A percentile compares a stretch with the other conserved stretches of the same genome.
Evolutionary conservation across 2,797 vertebrate genomes (phyloP).

Genomic region (Acanthornis magna): DNA sequence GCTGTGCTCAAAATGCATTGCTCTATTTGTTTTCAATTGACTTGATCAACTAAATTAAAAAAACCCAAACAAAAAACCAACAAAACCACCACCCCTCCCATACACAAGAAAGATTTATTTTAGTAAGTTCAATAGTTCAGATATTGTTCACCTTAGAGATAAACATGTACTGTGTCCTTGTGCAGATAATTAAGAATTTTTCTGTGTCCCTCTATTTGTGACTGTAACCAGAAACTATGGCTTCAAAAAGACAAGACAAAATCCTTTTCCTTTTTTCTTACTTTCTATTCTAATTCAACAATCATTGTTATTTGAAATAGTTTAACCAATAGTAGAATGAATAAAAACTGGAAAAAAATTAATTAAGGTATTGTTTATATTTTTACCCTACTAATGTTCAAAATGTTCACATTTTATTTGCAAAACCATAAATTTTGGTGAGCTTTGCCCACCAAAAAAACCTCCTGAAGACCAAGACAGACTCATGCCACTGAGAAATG

Average conservation of each 20-base stretch:
- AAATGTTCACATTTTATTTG: background rate
- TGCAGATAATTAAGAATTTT: background rate
- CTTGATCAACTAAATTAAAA: background rate
- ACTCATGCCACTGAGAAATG: background rate
- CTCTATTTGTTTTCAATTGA: background rate
- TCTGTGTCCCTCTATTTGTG: background rate
- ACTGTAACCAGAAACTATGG: background rate
- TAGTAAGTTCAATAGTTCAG: background rate
- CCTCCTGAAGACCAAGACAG: background rate
- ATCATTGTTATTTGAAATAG: background rate
- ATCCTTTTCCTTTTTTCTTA: background rate
- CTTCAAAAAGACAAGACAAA: background rate
- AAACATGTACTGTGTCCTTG: background rate
- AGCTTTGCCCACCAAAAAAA: background rate
- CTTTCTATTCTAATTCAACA: background rate
- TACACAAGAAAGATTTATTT: background rate
- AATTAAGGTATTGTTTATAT: background rate
- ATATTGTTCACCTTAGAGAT: background rate
- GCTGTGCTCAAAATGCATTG: background rate
- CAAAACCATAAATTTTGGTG: background rate
- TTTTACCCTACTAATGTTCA: background rate
- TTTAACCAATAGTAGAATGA: background rate
- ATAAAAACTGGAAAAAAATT: background rate
- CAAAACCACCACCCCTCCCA: background rate
- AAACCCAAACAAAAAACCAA: background rate